Evolutionary conservation across 2,797 vertebrate species (phyloP), one percentile per base, ranked within the genome.

Genomic region (Hydrolagus colliei): DNA sequence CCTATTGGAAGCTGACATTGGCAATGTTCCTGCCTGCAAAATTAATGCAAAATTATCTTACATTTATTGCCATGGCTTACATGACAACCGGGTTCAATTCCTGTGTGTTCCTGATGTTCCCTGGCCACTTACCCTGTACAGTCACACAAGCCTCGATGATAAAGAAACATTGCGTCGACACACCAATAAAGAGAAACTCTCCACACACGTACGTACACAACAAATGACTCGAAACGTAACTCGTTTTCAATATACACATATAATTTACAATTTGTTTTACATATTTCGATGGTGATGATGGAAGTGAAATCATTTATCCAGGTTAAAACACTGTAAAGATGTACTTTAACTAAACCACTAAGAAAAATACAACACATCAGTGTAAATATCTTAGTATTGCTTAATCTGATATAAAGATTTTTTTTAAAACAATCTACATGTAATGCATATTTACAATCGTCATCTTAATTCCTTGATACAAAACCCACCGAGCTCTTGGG

Each of bases 11-110:
- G 41, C 41, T 52, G 41, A 52, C 6, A 52, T 52, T 52, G 6
- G 41, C 1, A 52, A 52, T 52, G 41, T 52, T 52, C 41, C 41
- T 52, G 41, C 41, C 41, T 52, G 41, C n/a, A n/a, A n/a, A n/a
- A n/a, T n/a, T n/a, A 84, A 82, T 82, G 79, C 63, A 82, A 82
- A 84, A 84, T 9, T 32, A 84, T 35, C 79, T 84, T 61, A 68
- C 32, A 84, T 84, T 84, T 84, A 84, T 84, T 84, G 79, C 65
- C 62, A 18, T 52, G 67, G 79, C 35, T 67, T 41, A 8, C 63
- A 84, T 61, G 63, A 84, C 79, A 52, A 71, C 68, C 79, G 71
- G 65, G 18, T 84, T 84, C 67, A 16, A 84, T 84, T 59, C 41
- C 16, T 84, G 67, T n/a, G 18, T 52, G 20, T 84, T 84, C 65